Evolutionary conservation across 2,888 invertebrate species (phyloP).

Genomic region (Gibbula magus): DNA sequence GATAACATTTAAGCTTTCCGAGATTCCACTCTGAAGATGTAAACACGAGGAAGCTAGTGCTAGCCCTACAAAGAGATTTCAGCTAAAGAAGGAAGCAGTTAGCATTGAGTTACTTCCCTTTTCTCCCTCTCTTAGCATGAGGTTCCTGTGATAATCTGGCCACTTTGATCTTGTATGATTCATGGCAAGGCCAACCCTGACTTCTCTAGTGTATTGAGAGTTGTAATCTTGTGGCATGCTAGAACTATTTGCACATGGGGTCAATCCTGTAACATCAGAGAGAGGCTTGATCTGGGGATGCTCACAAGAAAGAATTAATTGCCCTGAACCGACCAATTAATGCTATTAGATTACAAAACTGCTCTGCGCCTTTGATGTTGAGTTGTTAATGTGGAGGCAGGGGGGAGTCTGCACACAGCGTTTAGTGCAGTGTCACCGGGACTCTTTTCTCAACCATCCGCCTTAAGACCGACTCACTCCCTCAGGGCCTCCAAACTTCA

Average conservation of each 20-base stretch:
- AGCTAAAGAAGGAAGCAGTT: background rate
- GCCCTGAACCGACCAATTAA: conserved; percentile 17
- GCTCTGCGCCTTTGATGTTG: conserved; percentile 11
- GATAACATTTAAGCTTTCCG: conserved; percentile 11
- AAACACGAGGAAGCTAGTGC: background rate
- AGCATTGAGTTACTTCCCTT: conserved; percentile 7
- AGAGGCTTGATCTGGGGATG: background rate
- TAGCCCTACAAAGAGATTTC: conserved; percentile 11
- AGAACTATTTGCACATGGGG: conserved; percentile 16
- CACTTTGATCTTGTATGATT: conserved; percentile 18
- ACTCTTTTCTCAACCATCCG: too few relatives aligned
- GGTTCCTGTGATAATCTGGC: conserved; percentile 13
- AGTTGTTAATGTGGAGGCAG: conserved; percentile 4
- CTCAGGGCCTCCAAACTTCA: too few relatives aligned
- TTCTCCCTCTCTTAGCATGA: background rate
- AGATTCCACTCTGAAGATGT: conserved; percentile 1
- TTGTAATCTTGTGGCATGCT: background rate
- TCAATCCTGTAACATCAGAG: conserved; percentile 10
- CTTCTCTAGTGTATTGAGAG: background rate
- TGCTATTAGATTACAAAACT: conserved; percentile 8
- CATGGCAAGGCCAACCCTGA: background rate
- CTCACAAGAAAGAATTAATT: conserved; percentile 26
- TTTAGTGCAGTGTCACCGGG: too few relatives aligned
- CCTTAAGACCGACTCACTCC: too few relatives aligned
- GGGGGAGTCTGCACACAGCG: background rate